phyloP scores from a whole-genome alignment of 2,888 invertebrate genomes.

The Lacanobia oleracea region DNA sequence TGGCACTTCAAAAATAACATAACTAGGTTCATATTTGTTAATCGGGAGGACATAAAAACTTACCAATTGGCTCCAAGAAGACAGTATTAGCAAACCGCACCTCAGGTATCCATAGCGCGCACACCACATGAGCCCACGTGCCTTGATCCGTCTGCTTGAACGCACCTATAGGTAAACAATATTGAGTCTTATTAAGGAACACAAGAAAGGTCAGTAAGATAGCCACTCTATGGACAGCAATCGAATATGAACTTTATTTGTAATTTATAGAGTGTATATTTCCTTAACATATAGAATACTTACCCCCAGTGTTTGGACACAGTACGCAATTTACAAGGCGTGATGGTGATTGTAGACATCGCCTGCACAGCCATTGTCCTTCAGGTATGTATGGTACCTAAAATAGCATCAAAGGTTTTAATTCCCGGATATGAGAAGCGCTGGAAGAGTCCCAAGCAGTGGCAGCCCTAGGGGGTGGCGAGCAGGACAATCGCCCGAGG shows the following conservation, averaged over 20 bases:
- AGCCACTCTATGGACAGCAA: not conserved
- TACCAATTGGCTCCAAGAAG: slow-evolving; percentile 98
- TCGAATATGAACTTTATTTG: not conserved
- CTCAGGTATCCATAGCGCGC: slow-evolving; percentile 99
- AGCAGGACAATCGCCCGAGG: too few species aligned
- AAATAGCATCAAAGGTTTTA: not conserved
- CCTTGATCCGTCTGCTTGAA: slow-evolving; percentile 99
- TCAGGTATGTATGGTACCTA: slow-evolving; percentile 97
- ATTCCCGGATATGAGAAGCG: too few species aligned
- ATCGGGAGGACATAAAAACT: slow-evolving; percentile 31
- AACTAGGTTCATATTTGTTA: too few species aligned
- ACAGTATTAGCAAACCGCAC: slow-evolving; percentile 99
- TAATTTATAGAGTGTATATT: not conserved
- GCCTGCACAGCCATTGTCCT: slow-evolving; percentile 99
- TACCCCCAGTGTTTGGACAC: slow-evolving; percentile 98
- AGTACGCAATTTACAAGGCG: slow-evolving; percentile 99
- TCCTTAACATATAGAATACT: slow-evolving; percentile 6
- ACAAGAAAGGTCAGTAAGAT: not conserved
- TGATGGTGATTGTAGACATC: slow-evolving; percentile 99
- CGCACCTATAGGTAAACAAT: slow-evolving; percentile 91
- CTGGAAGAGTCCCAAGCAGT: too few species aligned
- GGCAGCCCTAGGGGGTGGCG: too few species aligned
- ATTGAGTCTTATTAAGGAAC: not conserved
- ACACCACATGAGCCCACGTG: slow-evolving; percentile 99
- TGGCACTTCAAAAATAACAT: too few species aligned